Conservation (phyloP, 2,797 vertebrate species). For the Lycodopsis pacificus region DNA sequence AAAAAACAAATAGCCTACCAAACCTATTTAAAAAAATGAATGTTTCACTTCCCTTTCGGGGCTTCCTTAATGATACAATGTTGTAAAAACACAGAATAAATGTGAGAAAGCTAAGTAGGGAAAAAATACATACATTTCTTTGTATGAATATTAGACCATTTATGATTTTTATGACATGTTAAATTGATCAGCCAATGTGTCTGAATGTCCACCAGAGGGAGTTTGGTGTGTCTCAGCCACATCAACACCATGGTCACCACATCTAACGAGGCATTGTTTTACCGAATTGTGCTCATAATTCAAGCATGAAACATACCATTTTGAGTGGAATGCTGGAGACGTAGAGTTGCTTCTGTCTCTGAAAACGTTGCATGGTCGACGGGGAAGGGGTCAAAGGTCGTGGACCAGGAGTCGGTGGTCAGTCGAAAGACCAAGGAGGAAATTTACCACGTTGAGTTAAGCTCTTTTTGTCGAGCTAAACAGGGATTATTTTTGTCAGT, state of each 20-base stretch:
- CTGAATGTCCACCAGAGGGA: too few species aligned
- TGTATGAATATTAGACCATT: not conserved
- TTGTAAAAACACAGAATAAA: not conserved
- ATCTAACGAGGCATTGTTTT: too few species aligned
- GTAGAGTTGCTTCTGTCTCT: not conserved
- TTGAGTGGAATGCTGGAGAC: not conserved
- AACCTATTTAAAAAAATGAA: too few species aligned
- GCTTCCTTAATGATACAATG: not conserved
- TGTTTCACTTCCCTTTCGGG: not conserved
- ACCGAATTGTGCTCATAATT: too few species aligned
- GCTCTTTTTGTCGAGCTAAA: not conserved
- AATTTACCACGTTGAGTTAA: not conserved
- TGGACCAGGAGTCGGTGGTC: not conserved
- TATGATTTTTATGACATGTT: not conserved
- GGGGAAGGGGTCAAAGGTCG: too few species aligned
- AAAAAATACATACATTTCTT: not conserved
- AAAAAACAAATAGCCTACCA: too few species aligned
- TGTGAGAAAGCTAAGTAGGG: not conserved
- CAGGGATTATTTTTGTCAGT: not conserved
- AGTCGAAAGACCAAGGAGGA: not conserved
- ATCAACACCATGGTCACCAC: too few species aligned
- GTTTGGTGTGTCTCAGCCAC: too few species aligned
- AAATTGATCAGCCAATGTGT: not conserved
- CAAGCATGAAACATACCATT: not conserved
- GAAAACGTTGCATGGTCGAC: not conserved